Percentiles rank a stretch among this genome's conserved stretches.
phyloP scores from a whole-genome alignment of 2,888 invertebrate genomes.

The Drosophila anomalata region DNA sequence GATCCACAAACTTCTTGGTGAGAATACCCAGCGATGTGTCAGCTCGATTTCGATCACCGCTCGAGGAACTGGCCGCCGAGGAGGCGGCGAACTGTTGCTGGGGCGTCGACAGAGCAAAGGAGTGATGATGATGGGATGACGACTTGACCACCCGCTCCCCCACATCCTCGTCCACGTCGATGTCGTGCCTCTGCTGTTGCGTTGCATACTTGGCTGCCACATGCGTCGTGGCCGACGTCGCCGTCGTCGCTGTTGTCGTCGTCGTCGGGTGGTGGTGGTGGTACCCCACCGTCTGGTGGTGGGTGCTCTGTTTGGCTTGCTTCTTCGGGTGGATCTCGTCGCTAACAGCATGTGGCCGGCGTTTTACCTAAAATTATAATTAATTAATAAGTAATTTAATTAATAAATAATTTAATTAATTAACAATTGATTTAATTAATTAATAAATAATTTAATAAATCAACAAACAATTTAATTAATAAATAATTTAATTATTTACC shows the following conservation, averaged over 20 bases:
- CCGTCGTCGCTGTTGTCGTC: no score
- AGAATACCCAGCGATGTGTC: constrained; percentile 97
- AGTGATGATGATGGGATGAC: constrained; percentile 47
- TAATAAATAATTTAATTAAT: no score
- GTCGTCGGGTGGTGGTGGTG: constrained; percentile 17
- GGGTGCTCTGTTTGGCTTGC: constrained; percentile 84
- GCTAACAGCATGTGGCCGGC: constrained; percentile 85
- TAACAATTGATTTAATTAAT: background rate
- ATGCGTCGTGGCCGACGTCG: constrained; percentile 16
- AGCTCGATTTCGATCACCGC: constrained; percentile 82
- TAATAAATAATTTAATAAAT: background rate
- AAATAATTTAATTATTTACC: background rate
- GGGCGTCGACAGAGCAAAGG: constrained; percentile 49
- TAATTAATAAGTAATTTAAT: background rate
- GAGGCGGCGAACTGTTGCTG: constrained; percentile 52
- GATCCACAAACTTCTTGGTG: constrained; percentile 96
- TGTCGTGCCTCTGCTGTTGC: constrained; percentile 38
- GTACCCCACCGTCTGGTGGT: constrained; percentile 75
- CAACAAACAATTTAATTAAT: background rate
- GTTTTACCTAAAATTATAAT: constrained; percentile 87
- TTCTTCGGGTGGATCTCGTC: constrained; percentile 84
- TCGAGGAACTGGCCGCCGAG: constrained; percentile 35
- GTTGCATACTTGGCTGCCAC: constrained; percentile 50
- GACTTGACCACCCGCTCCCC: constrained; percentile 51
- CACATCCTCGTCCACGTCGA: constrained; percentile 66